A percentile compares a stretch with the other conserved stretches of the same genome.
These are phyloP conservation scores for Spea bombifrons DNA, from an alignment of 2,113 vertebrate genomes.

Conservation along the genomic window DNA sequence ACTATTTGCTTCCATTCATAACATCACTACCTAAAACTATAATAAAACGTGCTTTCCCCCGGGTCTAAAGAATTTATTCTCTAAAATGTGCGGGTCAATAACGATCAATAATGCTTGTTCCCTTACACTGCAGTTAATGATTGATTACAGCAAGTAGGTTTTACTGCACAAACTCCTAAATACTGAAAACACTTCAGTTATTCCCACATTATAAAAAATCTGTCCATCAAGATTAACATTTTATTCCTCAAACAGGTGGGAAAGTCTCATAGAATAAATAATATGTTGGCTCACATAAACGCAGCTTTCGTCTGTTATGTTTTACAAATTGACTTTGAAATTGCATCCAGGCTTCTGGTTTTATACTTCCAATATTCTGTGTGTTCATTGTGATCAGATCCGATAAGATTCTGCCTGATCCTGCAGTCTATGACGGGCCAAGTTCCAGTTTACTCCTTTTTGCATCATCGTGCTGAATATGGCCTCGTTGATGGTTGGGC, in stretches of 20 bases:
- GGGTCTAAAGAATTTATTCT: not conserved
- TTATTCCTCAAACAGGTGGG: not conserved
- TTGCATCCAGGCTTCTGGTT: no score
- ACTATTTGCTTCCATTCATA: not conserved
- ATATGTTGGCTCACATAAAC: no score
- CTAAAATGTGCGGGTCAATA: constrained; percentile 19
- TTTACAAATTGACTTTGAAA: no score
- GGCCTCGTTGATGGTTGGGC: no score
- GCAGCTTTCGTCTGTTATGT: no score
- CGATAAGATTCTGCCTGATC: no score
- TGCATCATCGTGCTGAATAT: no score
- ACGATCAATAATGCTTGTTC: constrained; percentile 4
- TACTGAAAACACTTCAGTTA: constrained; percentile 2
- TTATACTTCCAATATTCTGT: no score
- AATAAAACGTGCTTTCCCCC: not conserved
- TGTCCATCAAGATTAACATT: not conserved
- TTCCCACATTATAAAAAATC: not conserved
- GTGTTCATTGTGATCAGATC: no score
- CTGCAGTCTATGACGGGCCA: no score
- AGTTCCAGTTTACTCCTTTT: no score
- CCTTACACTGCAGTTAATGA: constrained; percentile 25
- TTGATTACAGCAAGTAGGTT: constrained; percentile 26
- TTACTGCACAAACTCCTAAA: constrained; percentile 8
- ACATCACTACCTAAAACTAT: not conserved
- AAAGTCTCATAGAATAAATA: not conserved